Percentiles rank a stretch among this genome's conserved stretches.
Evolutionary conservation across 2,797 vertebrate species (phyloP).

Genomic region (Erpetoichthys calabaricus): DNA sequence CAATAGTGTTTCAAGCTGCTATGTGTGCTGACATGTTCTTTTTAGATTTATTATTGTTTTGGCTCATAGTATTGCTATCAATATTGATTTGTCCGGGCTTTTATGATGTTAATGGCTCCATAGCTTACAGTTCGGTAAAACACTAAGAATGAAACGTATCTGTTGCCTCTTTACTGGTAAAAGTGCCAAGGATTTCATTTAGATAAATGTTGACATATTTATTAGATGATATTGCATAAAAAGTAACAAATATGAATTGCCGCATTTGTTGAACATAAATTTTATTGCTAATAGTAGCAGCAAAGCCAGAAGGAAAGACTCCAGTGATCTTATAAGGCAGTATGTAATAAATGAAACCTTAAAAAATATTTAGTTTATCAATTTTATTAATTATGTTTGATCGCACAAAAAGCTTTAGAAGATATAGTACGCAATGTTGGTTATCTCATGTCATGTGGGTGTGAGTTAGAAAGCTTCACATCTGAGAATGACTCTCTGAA

Average conservation of each 20-base stretch:
- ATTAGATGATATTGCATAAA: conserved; percentile 27
- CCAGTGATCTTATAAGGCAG: no score
- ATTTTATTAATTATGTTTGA: no score
- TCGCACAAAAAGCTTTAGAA: no score
- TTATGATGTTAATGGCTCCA: conserved; percentile 41
- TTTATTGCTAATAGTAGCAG: no score
- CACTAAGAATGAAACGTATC: conserved; percentile 25
- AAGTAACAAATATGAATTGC: conserved; percentile 1
- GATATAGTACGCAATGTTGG: no score
- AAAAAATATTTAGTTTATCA: no score
- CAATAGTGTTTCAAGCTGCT: conserved; percentile 42
- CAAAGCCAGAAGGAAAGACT: no score
- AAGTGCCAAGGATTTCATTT: conserved; percentile 31
- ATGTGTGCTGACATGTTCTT: conserved; percentile 40
- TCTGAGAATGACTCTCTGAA: no score
- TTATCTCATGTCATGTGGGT: no score
- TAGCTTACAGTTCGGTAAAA: conserved; percentile 25
- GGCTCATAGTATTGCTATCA: conserved; percentile 37
- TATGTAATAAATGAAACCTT: no score
- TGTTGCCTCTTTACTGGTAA: conserved; percentile 42
- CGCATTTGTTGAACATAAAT: no score
- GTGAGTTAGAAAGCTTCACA: no score
- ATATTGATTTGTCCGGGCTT: conserved; percentile 40
- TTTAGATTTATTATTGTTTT: conserved; percentile 43
- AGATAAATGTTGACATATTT: conserved; percentile 31